phyloP scores from a whole-genome alignment of 1,140 invertebrate species.

The Eciton burchellii region DNA sequence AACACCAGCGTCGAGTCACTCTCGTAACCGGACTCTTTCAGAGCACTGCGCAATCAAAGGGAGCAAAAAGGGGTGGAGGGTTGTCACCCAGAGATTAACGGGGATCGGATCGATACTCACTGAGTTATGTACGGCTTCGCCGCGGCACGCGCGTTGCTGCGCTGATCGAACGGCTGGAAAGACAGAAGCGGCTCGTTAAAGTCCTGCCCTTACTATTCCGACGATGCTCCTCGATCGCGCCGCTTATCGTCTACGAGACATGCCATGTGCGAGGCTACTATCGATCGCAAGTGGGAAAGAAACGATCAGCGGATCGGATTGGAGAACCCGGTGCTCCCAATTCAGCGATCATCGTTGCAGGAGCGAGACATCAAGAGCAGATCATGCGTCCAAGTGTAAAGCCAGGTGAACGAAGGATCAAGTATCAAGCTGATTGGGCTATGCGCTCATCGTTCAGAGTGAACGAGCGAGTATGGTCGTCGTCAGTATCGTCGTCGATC shows the following conservation, averaged over 20 bases:
- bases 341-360: background rate
- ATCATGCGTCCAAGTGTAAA: conserved; percentile 68
- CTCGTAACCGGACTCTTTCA: conserved; percentile 96
- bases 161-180: conserved; percentile 84
- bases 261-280: conserved; percentile 28
- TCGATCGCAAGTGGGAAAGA: background rate
- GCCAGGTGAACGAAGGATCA: conserved; percentile 16
- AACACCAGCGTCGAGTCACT: conserved; percentile 95
- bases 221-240: conserved; percentile 17
- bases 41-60: conserved; percentile 86
- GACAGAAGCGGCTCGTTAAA: conserved; percentile 31
- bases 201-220: background rate
- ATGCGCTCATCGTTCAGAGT: background rate
- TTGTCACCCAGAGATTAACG: background rate
- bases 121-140: conserved; percentile 90
- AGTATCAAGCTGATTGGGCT: conserved; percentile 50
- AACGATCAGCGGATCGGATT: conserved; percentile 8
- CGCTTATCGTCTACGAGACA: conserved; percentile 39
- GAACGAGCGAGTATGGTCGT: background rate
- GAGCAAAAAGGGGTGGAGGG: background rate
- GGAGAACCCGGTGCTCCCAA: background rate
- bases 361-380: conserved; percentile 15
- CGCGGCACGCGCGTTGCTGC: conserved; percentile 78
- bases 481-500: background rate
- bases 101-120: conserved; percentile 84